Conservation (phyloP, 2,888 invertebrate genomes). For the Danaus chrysippus region DNA sequence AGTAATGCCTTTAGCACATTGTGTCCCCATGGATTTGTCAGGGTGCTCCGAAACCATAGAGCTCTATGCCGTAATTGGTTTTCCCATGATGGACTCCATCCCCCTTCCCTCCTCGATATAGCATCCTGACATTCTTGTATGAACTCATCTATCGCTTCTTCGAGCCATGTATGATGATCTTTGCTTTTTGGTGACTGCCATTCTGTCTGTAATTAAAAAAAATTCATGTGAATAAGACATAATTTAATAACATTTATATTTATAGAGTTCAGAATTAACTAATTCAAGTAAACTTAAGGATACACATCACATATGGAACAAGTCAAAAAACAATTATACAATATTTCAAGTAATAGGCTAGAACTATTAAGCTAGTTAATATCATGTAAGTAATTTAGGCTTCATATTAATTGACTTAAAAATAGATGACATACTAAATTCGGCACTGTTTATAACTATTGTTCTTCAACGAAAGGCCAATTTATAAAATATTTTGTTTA, state of each 20-base stretch:
- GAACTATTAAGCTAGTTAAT: too few relatives aligned
- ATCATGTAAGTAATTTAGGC: too few relatives aligned
- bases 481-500: too few relatives aligned
- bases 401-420: too few relatives aligned
- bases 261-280: too few relatives aligned
- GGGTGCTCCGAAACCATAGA: slow-evolving; percentile 75
- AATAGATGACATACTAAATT: too few relatives aligned
- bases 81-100: slow-evolving; percentile 48
- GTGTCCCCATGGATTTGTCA: slow-evolving; percentile 76
- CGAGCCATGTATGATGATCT: slow-evolving; percentile 50
- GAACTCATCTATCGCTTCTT: slow-evolving; percentile 52
- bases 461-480: too few relatives aligned
- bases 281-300: too few relatives aligned
- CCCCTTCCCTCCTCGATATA: slow-evolving; percentile 54
- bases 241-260: background rate
- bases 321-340: too few relatives aligned
- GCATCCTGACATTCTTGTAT: slow-evolving; percentile 58
- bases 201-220: slow-evolving; percentile 52
- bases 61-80: slow-evolving; percentile 71
- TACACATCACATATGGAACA: too few relatives aligned
- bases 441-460: too few relatives aligned
- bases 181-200: slow-evolving; percentile 58
- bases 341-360: too few relatives aligned
- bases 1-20: slow-evolving; percentile 77
- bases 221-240: background rate